These are phyloP conservation scores for Ramazzottius varieornatus DNA, from an alignment of 2,888 invertebrate species.

Conservation along the genomic window DNA sequence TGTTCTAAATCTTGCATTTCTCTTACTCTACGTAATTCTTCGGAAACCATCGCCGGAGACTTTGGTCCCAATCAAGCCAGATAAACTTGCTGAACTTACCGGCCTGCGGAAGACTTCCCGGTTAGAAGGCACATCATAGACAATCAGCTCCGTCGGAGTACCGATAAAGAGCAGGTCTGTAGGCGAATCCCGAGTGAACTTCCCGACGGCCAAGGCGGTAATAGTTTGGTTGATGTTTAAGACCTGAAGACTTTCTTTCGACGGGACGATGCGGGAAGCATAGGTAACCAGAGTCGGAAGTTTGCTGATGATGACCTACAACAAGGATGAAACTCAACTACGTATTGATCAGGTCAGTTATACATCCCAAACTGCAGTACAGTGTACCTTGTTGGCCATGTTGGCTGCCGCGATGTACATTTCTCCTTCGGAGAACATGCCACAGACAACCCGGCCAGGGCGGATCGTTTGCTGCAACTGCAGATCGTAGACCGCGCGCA, in stretches of 20 bases:
- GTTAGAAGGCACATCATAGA: neutral
- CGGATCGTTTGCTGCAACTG: slow-evolving; percentile 1
- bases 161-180: neutral
- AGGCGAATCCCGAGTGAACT: neutral
- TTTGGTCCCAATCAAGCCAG: too few relatives aligned
- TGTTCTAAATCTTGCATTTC: neutral
- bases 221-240: neutral
- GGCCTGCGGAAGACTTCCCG: neutral
- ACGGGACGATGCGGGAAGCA: neutral
- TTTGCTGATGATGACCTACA: neutral
- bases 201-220: neutral
- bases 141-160: neutral
- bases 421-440: neutral
- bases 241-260: neutral
- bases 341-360: neutral
- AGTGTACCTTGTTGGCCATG: slow-evolving; percentile 3
- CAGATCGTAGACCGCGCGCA: slow-evolving; percentile 1
- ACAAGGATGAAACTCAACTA: neutral
- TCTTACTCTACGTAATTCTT: neutral
- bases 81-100: neutral
- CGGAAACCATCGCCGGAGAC: neutral
- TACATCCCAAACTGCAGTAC: too few relatives aligned
- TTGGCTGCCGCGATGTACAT: neutral
- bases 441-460: neutral
- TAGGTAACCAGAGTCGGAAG: neutral